Evolutionary conservation across 2,888 invertebrate species (phyloP).

Genomic region (Tiliacea citrago): DNA sequence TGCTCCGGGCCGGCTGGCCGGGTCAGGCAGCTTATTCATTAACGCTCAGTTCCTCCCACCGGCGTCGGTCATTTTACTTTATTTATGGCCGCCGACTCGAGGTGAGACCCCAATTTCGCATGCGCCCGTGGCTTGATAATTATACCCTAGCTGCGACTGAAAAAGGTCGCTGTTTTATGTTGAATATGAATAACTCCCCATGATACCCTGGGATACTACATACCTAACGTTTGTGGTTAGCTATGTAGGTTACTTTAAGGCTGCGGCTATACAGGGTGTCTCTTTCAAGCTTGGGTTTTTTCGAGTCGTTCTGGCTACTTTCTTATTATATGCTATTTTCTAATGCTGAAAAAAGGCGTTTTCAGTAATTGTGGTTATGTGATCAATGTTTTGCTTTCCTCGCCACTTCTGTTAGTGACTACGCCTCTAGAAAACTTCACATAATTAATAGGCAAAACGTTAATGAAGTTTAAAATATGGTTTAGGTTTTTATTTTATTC

Average conservation of each 20-base stretch:
- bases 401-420: background rate
- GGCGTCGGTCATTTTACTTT: constrained; percentile 87
- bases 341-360: background rate
- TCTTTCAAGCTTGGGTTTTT: background rate
- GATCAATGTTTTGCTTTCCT: no score
- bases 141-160: constrained; percentile 87
- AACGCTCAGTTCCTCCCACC: constrained; percentile 87
- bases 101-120: constrained; percentile 91
- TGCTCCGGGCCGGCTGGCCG: constrained; percentile 58
- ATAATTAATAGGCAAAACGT: background rate
- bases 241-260: constrained; percentile 31
- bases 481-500: background rate
- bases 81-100: constrained; percentile 87
- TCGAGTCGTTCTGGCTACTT: background rate
- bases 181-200: constrained; percentile 75
- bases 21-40: constrained; percentile 84
- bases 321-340: background rate
- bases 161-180: constrained; percentile 87
- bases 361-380: no score
- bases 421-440: background rate
- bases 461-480: background rate
- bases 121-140: constrained; percentile 88
- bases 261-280: constrained; percentile 27
- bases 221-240: constrained; percentile 40
- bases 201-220: constrained; percentile 54